A percentile compares a stretch with the other conserved stretches of the same genome.
Conservation (phyloP, 1,140 invertebrate species). For the Pseudomyrmex flavicornis region DNA sequence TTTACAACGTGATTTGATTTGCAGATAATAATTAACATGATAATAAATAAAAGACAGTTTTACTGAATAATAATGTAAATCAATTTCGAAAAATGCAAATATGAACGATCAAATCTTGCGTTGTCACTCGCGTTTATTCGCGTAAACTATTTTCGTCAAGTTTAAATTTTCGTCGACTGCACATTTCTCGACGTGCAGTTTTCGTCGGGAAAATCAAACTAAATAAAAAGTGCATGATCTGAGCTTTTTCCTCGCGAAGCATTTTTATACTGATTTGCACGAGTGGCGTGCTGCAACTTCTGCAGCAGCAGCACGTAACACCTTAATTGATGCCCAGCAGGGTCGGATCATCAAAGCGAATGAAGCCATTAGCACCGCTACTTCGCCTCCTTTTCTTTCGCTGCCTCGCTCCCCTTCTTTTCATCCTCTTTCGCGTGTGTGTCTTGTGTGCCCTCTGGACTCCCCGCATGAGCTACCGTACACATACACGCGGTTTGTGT, state of each 20-base stretch:
- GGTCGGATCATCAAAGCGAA: slow-evolving; percentile 48
- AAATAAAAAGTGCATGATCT: background rate
- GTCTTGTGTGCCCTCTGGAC: slow-evolving; percentile 55
- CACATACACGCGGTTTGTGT: slow-evolving; percentile 43
- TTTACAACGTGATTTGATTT: too few relatives aligned
- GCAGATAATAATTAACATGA: too few relatives aligned
- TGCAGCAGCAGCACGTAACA: slow-evolving; percentile 59
- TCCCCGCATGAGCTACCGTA: slow-evolving; percentile 9
- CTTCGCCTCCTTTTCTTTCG: slow-evolving; percentile 13
- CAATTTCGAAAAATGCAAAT: background rate
- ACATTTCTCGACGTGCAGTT: background rate
- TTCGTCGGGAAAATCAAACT: slow-evolving; percentile 1
- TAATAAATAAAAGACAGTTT: too few relatives aligned
- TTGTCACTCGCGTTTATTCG: background rate
- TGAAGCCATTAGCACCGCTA: slow-evolving; percentile 65
- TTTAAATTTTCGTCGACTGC: background rate
- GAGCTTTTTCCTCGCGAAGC: slow-evolving; percentile 13
- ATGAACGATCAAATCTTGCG: background rate
- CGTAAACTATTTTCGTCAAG: background rate
- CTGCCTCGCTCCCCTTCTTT: slow-evolving; percentile 10
- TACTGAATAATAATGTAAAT: too few relatives aligned
- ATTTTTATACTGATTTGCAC: slow-evolving; percentile 40
- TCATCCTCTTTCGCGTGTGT: background rate
- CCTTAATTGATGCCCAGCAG: slow-evolving; percentile 66
- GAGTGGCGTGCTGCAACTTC: slow-evolving; percentile 28